A percentile compares a stretch with the other conserved stretches of the same genome.
These are phyloP conservation scores for Unio pictorum DNA, from an alignment of 2,888 invertebrate species.

Conservation along the genomic window DNA sequence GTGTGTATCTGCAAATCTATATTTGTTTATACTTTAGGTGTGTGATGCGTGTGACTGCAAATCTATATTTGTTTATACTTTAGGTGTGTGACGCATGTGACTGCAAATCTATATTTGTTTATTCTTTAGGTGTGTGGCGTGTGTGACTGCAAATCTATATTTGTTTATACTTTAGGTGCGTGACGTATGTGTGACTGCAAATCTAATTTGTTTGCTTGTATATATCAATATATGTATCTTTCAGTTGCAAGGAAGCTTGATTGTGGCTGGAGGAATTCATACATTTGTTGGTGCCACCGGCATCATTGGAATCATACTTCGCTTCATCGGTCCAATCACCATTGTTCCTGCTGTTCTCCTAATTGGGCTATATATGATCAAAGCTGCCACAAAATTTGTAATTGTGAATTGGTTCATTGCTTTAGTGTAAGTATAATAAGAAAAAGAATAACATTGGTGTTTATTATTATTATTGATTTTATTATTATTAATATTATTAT, in stretches of 20 bases:
- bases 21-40: background rate
- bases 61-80: no score
- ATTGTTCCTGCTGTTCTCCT: constrained; percentile 53
- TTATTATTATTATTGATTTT: background rate
- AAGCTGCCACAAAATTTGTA: constrained; percentile 52
- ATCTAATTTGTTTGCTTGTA: background rate
- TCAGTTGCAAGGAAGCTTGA: constrained; percentile 49
- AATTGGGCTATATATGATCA: constrained; percentile 51
- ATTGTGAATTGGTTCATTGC: constrained; percentile 55
- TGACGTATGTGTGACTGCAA: no score
- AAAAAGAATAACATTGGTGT: background rate
- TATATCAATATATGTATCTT: background rate
- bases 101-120: no score
- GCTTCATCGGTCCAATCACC: constrained; percentile 59
- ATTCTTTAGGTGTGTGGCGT: no score
- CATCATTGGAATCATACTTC: constrained; percentile 43
- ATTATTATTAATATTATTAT: no score
- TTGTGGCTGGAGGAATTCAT: constrained; percentile 44
- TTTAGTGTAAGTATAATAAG: constrained; percentile 74
- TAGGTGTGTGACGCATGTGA: no score
- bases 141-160: no score
- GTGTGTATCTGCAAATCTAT: no score
- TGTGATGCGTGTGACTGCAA: no score
- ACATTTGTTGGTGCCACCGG: constrained; percentile 47
- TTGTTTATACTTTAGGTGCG: no score